phyloP scores from a whole-genome alignment of 2,113 vertebrate genomes.

The Megalops atlanticus region DNA sequence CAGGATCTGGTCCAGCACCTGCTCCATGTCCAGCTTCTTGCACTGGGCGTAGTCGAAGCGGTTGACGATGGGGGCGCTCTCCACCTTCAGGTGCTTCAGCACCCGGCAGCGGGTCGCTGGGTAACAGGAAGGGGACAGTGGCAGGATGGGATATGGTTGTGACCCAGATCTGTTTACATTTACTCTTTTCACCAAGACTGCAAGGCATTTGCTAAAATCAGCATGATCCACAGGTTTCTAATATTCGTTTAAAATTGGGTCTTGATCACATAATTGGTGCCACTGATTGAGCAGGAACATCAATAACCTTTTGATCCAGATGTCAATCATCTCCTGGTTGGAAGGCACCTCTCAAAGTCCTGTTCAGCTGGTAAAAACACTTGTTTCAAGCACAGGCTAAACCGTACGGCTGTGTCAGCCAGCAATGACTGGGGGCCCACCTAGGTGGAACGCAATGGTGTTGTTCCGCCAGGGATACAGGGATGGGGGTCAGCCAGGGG shows the following conservation, averaged over 20 bases:
- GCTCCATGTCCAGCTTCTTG: constrained; percentile 96
- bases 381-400: too few species aligned
- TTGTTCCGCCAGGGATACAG: too few species aligned
- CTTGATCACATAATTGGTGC: background rate
- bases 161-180: background rate
- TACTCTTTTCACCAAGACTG: background rate
- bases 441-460: too few species aligned
- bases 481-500: too few species aligned
- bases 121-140: background rate
- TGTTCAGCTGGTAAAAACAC: too few species aligned
- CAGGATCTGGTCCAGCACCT: constrained; percentile 94
- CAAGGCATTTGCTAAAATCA: background rate
- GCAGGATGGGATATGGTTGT: background rate
- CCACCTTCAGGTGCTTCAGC: constrained; percentile 88
- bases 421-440: too few species aligned
- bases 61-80: constrained; percentile 92
- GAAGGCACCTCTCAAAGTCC: background rate
- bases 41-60: constrained; percentile 96
- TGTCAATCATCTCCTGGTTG: background rate
- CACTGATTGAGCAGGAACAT: too few species aligned
- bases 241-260: background rate
- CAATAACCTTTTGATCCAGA: background rate
- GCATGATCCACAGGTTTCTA: background rate
- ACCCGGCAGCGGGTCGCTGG: constrained; percentile 95
- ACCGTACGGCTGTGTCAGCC: too few species aligned